Evolutionary conservation across 2,888 invertebrate genomes (phyloP).

Genomic region (Uropetala carovei): DNA sequence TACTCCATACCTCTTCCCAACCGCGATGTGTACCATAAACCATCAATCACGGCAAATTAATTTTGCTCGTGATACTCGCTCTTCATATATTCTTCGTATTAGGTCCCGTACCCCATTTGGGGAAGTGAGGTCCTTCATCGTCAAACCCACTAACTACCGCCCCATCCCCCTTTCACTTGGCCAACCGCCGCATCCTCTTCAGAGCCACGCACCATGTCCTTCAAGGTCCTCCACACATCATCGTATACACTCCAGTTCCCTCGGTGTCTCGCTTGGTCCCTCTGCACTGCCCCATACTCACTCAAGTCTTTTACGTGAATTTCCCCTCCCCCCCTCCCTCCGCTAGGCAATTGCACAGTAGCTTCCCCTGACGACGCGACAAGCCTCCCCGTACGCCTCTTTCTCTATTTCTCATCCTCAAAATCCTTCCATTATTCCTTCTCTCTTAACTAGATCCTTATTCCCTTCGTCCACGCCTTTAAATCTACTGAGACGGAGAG

Average conservation of each 20-base stretch:
- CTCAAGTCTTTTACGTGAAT: too few relatives aligned
- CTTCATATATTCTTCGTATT: not conserved
- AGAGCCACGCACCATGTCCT: not conserved
- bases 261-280: not conserved
- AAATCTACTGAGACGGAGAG: not conserved
- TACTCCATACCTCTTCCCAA: not conserved
- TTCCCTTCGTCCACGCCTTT: not conserved
- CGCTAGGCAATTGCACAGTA: not conserved
- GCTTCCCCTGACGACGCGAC: not conserved
- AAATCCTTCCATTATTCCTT: not conserved
- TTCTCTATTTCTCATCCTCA: not conserved
- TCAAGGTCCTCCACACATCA: not conserved
- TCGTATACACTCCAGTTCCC: not conserved
- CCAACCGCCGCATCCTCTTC: not conserved
- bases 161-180: not conserved
- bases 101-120: not conserved
- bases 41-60: conserved; percentile 35
- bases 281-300: not conserved
- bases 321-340: not conserved
- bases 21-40: not conserved
- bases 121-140: not conserved
- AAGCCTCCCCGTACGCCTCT: not conserved
- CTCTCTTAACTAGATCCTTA: not conserved
- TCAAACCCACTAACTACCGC: not conserved
- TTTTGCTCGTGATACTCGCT: not conserved